Evolutionary conservation across 2,797 vertebrate species (phyloP).

Genomic region (Gymnocypris eckloni): DNA sequence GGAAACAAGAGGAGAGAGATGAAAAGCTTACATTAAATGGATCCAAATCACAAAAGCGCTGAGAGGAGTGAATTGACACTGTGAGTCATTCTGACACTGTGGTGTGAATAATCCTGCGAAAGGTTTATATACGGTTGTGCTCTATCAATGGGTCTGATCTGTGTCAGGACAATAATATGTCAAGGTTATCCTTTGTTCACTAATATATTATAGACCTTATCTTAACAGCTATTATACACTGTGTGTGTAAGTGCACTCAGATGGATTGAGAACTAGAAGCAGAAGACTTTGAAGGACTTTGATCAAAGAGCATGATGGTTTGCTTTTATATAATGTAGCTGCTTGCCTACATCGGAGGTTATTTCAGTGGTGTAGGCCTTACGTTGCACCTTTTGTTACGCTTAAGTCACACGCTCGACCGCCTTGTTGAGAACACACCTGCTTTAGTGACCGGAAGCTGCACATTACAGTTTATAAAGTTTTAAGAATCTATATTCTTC

Average conservation of each 20-base stretch:
- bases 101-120: constrained; percentile 6
- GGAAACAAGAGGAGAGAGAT: background rate
- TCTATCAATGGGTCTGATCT: background rate
- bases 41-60: constrained; percentile 2
- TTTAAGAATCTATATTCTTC: no score
- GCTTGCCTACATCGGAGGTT: background rate
- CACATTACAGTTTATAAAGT: no score
- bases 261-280: background rate
- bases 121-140: background rate
- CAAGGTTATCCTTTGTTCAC: constrained; percentile 13
- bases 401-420: no score
- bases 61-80: constrained; percentile 19
- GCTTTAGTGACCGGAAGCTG: no score
- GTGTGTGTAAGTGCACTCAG: background rate
- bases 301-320: background rate
- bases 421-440: no score
- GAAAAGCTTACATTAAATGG: constrained; percentile 1
- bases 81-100: constrained; percentile 30
- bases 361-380: background rate
- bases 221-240: background rate
- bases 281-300: background rate
- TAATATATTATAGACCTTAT: background rate
- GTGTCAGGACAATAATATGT: background rate
- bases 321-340: background rate
- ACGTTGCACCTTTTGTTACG: no score